Evolutionary conservation across 2,113 vertebrate species (phyloP).

Genomic region (Microtus montanus): DNA sequence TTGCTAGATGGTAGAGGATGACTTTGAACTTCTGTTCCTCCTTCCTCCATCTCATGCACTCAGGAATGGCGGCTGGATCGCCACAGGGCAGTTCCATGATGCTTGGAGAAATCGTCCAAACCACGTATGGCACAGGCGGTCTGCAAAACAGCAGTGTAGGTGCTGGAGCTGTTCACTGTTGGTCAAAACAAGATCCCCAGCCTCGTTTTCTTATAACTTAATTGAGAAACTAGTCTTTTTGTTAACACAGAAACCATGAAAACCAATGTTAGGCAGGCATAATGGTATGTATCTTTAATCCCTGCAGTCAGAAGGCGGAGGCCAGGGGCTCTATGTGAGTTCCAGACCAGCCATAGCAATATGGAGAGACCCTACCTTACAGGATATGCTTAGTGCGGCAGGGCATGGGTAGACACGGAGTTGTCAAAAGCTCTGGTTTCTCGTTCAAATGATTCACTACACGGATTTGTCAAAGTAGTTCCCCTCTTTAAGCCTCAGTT

Average conservation of each 20-base stretch:
- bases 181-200: background rate
- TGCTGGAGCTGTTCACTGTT: background rate
- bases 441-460: background rate
- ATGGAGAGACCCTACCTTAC: background rate
- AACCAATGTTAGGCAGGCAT: background rate
- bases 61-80: background rate
- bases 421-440: constrained; percentile 4
- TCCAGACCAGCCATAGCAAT: background rate
- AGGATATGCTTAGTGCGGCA: too few species aligned
- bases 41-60: background rate
- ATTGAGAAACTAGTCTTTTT: constrained; percentile 18
- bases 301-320: background rate
- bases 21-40: background rate
- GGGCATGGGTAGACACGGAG: background rate
- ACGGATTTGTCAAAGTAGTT: background rate
- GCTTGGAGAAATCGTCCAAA: background rate
- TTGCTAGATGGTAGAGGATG: background rate
- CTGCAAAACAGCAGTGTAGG: background rate
- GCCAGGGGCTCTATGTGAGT: background rate
- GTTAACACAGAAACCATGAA: background rate
- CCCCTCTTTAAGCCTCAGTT: background rate
- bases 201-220: background rate
- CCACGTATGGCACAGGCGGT: background rate
- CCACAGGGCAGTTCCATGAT: background rate
- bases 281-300: background rate